Evolutionary conservation across 2,888 invertebrate species (phyloP).

Genomic region (Amaurobius ferox): DNA sequence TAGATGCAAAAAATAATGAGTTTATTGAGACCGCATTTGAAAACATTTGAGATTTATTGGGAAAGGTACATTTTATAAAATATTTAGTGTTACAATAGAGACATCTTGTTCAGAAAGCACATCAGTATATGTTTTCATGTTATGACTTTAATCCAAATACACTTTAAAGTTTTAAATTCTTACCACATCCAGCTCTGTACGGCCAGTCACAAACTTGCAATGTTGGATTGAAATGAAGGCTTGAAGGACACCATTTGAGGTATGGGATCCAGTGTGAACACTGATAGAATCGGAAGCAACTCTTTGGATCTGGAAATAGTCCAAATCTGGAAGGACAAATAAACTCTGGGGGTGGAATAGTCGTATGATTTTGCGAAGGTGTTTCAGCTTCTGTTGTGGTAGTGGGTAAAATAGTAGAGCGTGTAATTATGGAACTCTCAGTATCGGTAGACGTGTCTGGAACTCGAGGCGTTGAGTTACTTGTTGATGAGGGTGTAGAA

Average conservation of each 20-base stretch:
- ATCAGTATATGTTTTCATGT: too few species aligned
- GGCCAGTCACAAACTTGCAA: constrained; percentile 67
- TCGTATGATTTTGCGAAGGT: not conserved
- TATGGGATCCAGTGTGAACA: constrained; percentile 56
- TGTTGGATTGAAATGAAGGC: constrained; percentile 54
- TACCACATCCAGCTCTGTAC: constrained; percentile 57
- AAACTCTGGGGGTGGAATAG: not conserved
- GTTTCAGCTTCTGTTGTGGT: not conserved
- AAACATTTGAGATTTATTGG: too few species aligned
- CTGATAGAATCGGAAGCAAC: constrained; percentile 52
- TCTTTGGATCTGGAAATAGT: constrained; percentile 46
- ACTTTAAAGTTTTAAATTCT: too few species aligned
- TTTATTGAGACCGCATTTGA: too few species aligned
- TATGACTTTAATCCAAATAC: too few species aligned
- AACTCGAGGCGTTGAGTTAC: not conserved
- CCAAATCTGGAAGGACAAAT: constrained; percentile 44
- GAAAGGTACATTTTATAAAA: too few species aligned
- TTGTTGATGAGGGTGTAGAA: not conserved
- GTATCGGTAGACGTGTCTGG: not conserved
- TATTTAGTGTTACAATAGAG: too few species aligned
- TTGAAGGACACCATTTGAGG: constrained; percentile 49
- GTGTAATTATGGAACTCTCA: not conserved
- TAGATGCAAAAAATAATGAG: too few species aligned
- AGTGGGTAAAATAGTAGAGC: not conserved
- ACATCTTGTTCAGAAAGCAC: too few species aligned